Evolutionary conservation across 2,888 invertebrate genomes (phyloP), one percentile per base, ranked within the genome.

Genomic region (Eudemis profundana): DNA sequence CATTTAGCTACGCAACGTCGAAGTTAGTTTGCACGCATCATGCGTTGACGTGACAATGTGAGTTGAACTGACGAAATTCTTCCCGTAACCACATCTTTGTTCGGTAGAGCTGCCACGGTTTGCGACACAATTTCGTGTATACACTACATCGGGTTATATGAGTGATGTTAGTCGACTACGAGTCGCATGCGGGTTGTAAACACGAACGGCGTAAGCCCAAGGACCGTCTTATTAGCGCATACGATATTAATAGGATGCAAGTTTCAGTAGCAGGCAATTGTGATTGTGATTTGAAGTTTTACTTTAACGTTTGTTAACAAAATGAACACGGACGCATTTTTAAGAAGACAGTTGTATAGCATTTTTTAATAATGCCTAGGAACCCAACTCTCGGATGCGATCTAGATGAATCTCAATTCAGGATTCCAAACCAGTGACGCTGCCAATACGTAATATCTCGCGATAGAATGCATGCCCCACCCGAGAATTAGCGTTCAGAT

Each of bases 161-260:
- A 46, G 8, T 15, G 19, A 23, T 46, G 57, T 46, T 44, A 38
- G 17, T 50, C 29, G 5, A 56, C 40, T n/a, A n/a, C n/a, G n/a
- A n/a, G n/a, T 64, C 57, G 33, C 56, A 49, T 57, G 50, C 57
- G 57, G 23, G 57, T 15, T 56, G 42, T 59, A 59, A 59, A 57
- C 50, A 59, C 44, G 50, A 64, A 42, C 49, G 27, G 44, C 27
- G 44, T 44, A 23, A 57, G 50, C 64, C 50, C 56, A 64, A 64
- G 64, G 64, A 64, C 64, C 44, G 36, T 59, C 50, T 36, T 51
- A 51, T 51, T 59, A 64, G 64, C 57, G 50, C 50, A 64, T 44
- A 49, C 36, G 50, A 44, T 64, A 59, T 59, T 33, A 51, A 51
- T 59, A 64, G 50, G 17, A 23, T 29, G 40, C 10, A 40, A 15